Conservation (phyloP, 2,113 vertebrate species). For the Cricetomys ansorgei region DNA sequence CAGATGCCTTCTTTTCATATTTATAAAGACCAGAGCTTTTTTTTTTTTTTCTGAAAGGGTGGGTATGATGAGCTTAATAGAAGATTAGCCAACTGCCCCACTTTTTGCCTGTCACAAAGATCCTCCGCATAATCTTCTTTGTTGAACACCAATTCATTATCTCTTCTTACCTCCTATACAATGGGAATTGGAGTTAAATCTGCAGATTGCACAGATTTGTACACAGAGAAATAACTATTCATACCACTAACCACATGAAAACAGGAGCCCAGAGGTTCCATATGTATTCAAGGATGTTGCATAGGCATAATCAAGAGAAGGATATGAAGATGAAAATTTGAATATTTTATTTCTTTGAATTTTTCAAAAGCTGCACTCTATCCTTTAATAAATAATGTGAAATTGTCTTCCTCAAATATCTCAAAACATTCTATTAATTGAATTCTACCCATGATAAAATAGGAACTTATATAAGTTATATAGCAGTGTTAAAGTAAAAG, state of each 20-base stretch:
- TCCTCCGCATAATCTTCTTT: conserved; percentile 61
- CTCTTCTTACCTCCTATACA: conserved; percentile 17
- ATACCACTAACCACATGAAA: background rate
- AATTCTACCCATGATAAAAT: background rate
- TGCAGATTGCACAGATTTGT: conserved; percentile 16
- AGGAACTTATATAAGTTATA: background rate
- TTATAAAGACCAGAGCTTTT: background rate
- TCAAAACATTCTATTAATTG: background rate
- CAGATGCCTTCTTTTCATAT: conserved; percentile 32
- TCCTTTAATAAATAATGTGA: background rate
- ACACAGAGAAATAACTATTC: background rate
- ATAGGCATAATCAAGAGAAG: background rate
- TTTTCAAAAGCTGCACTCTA: background rate
- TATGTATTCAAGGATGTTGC: background rate
- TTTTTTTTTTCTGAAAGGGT: conserved; percentile 39
- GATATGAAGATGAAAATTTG: background rate
- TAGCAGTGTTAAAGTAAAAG: background rate
- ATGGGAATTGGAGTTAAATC: conserved; percentile 40
- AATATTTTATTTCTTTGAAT: background rate
- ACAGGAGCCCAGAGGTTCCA: background rate
- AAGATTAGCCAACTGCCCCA: conserved; percentile 53
- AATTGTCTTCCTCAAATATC: background rate
- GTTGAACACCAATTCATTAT: conserved; percentile 50
- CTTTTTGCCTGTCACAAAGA: conserved; percentile 7
- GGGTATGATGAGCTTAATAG: conserved; percentile 43